These are phyloP conservation scores for Heterochromis multidens DNA, from an alignment of 2,113 vertebrate species.

Conservation along the genomic window DNA sequence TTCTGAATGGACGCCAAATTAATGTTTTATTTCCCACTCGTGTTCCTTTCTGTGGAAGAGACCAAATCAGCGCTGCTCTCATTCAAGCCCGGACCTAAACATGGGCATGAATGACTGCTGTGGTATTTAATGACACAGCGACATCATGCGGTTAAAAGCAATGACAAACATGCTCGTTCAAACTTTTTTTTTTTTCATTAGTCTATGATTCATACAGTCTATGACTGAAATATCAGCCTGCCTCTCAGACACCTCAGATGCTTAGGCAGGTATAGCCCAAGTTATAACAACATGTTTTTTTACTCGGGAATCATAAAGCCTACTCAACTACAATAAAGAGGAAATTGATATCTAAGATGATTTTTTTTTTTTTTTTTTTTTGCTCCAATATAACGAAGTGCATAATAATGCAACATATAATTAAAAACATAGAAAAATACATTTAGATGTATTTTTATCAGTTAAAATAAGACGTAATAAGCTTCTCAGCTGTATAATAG, in stretches of 20 bases:
- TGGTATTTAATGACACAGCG: slow-evolving; percentile 2
- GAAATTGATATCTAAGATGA: neutral
- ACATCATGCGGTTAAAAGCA: neutral
- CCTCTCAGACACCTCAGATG: too few relatives aligned
- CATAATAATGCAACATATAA: neutral
- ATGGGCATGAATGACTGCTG: neutral
- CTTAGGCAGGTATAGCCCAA: too few relatives aligned
- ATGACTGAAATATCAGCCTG: too few relatives aligned
- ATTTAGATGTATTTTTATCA: too few relatives aligned
- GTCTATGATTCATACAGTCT: too few relatives aligned
- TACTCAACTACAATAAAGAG: neutral
- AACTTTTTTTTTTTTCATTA: too few relatives aligned
- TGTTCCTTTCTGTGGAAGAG: neutral
- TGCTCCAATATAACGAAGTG: neutral
- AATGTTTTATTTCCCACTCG: neutral
- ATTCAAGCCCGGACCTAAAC: neutral
- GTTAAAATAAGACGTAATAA: neutral
- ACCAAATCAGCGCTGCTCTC: neutral
- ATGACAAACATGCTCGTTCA: neutral
- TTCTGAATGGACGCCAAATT: neutral
- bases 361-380: neutral
- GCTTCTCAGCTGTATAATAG: neutral
- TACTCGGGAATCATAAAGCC: neutral
- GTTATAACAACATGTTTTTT: too few relatives aligned
- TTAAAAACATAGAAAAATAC: neutral